phyloP scores from a whole-genome alignment of 2,797 vertebrate genomes.

The Hipposideros larvatus region DNA sequence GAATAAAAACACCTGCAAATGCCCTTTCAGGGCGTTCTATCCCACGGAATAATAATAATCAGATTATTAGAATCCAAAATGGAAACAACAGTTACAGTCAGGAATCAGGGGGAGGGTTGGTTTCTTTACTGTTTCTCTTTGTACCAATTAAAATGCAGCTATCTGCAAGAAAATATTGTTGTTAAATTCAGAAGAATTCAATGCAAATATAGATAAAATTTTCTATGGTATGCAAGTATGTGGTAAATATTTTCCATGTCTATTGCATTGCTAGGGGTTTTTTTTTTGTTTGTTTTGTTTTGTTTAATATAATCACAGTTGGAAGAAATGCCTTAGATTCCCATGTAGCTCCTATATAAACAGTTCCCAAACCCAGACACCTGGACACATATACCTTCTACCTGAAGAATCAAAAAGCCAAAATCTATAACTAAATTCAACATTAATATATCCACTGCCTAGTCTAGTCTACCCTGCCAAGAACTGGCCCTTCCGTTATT shows the following conservation, averaged over 20 bases:
- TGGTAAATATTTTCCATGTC: not conserved
- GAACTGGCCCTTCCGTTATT: not conserved
- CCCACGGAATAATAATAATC: not conserved
- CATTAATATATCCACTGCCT: not conserved
- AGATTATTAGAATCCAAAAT: not conserved
- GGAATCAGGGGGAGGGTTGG: not conserved
- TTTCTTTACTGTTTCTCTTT: not conserved
- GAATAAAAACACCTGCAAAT: constrained; percentile 10
- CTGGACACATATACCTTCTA: not conserved
- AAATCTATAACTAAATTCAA: not conserved
- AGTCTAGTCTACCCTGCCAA: not conserved
- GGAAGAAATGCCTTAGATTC: not conserved
- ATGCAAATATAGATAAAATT: not conserved
- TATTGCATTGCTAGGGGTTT: not conserved
- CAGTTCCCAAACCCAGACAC: not conserved
- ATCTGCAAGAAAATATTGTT: not conserved
- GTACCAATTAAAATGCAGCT: not conserved
- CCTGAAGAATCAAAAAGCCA: not conserved
- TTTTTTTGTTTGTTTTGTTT: not conserved
- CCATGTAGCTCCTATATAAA: not conserved
- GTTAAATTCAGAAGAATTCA: not conserved
- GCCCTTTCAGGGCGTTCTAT: not conserved
- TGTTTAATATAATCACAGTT: not conserved
- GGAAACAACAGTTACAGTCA: not conserved
- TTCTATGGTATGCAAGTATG: not conserved